phyloP scores from a whole-genome alignment of 2,888 invertebrate species.

The Sinotaia quadrata region DNA sequence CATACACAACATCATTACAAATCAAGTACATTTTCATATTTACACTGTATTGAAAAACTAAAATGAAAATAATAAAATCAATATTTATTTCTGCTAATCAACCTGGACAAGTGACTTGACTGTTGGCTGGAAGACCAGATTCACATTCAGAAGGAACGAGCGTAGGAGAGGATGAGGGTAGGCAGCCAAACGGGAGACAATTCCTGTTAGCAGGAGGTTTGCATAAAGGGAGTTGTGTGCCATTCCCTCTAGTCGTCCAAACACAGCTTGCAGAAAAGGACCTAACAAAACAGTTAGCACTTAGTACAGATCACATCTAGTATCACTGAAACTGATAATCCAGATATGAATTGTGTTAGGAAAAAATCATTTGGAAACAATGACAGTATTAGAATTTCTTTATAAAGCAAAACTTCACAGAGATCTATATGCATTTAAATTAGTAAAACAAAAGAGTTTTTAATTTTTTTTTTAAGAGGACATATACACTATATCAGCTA shows the following conservation, averaged over 20 bases:
- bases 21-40: neutral
- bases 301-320: too few species aligned
- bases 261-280: slow-evolving; percentile 85
- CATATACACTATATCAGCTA: too few species aligned
- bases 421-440: too few species aligned
- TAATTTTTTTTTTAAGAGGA: too few species aligned
- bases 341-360: too few species aligned
- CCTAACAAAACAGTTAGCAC: slow-evolving; percentile 74
- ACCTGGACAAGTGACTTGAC: slow-evolving; percentile 94
- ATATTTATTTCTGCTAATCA: slow-evolving; percentile 47
- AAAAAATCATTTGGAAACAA: too few species aligned
- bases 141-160: slow-evolving; percentile 88
- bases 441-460: too few species aligned
- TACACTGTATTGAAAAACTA: neutral
- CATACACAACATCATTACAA: too few species aligned
- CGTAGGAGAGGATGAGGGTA: slow-evolving; percentile 91
- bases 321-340: too few species aligned
- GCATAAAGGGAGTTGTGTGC: slow-evolving; percentile 87
- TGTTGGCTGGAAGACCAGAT: slow-evolving; percentile 88
- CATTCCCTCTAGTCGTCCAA: slow-evolving; percentile 87
- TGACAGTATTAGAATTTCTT: too few species aligned
- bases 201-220: slow-evolving; percentile 89
- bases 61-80: neutral
- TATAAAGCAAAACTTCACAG: too few species aligned
- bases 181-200: slow-evolving; percentile 87